Conservation (phyloP, 2,113 vertebrate species). For the Microcebus lehilahytsara region DNA sequence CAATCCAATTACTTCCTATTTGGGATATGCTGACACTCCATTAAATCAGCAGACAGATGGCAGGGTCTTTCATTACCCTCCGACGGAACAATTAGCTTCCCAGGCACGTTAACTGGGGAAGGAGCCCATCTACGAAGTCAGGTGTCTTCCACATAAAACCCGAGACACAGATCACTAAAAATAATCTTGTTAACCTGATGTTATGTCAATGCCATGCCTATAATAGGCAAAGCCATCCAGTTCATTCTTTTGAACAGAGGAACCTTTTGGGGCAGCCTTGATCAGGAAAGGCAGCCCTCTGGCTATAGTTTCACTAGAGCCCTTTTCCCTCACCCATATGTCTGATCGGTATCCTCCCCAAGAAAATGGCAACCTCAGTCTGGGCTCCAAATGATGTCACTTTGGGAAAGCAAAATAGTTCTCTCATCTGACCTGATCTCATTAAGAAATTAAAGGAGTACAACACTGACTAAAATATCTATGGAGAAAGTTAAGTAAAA, state of each 20-base stretch:
- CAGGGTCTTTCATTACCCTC: constrained; percentile 73
- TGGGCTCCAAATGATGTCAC: background rate
- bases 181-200: constrained; percentile 36
- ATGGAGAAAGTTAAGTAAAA: background rate
- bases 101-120: background rate
- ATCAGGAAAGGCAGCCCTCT: background rate
- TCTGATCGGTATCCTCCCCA: background rate
- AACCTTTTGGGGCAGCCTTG: background rate
- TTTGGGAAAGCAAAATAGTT: background rate
- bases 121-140: constrained; percentile 50
- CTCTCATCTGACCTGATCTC: background rate
- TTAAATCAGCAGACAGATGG: constrained; percentile 78
- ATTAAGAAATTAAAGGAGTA: background rate
- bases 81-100: constrained; percentile 63
- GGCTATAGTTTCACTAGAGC: background rate
- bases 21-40: constrained; percentile 79
- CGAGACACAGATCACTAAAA: constrained; percentile 43
- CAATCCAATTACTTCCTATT: constrained; percentile 81
- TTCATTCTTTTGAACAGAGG: background rate
- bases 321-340: background rate
- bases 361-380: background rate
- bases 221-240: background rate
- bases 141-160: constrained; percentile 58
- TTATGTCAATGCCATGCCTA: background rate
- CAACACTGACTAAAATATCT: background rate